Evolutionary conservation across 2,888 invertebrate species (phyloP).

Genomic region (Drosophila ustulata): DNA sequence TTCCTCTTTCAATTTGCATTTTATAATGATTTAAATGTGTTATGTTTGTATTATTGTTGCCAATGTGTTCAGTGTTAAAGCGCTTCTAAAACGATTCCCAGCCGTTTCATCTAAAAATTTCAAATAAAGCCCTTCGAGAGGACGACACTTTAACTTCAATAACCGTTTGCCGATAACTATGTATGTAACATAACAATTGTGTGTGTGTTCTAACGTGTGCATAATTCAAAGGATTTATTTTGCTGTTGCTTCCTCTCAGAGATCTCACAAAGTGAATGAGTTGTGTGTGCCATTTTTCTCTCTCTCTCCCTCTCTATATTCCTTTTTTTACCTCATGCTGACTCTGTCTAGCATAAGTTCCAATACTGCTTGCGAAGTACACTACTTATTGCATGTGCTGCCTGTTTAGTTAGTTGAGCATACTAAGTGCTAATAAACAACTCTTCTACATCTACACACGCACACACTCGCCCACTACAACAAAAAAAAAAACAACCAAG

Average conservation of each 20-base stretch:
- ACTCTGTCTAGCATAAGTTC: conserved; percentile 36
- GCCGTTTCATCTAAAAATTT: conserved; percentile 37
- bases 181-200: conserved; percentile 38
- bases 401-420: conserved; percentile 38
- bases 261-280: neutral
- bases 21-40: neutral
- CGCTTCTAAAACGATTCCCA: conserved; percentile 56
- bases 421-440: conserved; percentile 37
- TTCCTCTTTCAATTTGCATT: neutral
- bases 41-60: conserved; percentile 12
- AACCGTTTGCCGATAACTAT: conserved; percentile 19
- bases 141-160: neutral
- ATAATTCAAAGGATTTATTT: neutral
- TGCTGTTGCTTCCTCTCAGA: neutral
- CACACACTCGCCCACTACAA: conserved; percentile 15
- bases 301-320: neutral
- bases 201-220: conserved; percentile 37
- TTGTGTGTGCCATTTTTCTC: neutral
- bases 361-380: conserved; percentile 64
- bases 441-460: conserved; percentile 12
- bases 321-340: neutral
- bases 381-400: conserved; percentile 38
- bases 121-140: no score
- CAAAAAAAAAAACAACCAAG: neutral
- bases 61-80: conserved; percentile 24